Percentiles rank a stretch among this genome's conserved stretches.
Evolutionary conservation across 1,140 invertebrate genomes (phyloP).

Genomic region (Platorchestia sp.): DNA sequence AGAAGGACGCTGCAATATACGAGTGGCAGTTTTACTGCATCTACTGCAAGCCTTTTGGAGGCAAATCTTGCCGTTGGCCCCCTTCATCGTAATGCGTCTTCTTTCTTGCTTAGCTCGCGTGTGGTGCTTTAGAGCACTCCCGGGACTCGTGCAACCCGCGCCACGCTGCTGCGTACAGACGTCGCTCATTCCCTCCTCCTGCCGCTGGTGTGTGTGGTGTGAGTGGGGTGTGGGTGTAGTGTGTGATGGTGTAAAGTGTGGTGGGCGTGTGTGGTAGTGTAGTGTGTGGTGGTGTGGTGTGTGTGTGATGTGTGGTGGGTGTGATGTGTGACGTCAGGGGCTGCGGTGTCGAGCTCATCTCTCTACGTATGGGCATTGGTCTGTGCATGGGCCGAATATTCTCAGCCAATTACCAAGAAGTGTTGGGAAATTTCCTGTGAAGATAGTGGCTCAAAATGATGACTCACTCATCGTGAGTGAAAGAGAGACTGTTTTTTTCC

Average conservation of each 20-base stretch:
- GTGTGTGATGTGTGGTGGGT: no score
- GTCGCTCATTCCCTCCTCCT: not conserved
- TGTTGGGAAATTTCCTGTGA: not conserved
- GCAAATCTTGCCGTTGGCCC: constrained; percentile 27
- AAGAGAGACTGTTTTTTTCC: not conserved
- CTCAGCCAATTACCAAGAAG: not conserved
- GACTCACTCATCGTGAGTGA: not conserved
- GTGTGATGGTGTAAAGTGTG: no score
- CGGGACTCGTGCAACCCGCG: not conserved
- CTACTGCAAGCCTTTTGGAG: not conserved
- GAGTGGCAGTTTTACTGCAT: not conserved
- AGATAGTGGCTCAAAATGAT: not conserved
- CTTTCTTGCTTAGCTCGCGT: not conserved
- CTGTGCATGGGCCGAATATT: not conserved
- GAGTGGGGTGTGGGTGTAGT: no score
- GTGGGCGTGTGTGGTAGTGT: no score
- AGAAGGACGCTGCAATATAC: not conserved
- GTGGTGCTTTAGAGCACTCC: constrained; percentile 37
- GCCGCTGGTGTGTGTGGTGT: not conserved
- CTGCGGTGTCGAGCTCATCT: not conserved
- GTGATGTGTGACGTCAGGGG: not conserved
- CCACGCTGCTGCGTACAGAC: not conserved
- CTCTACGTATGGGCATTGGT: not conserved
- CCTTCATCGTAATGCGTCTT: constrained; percentile 40
- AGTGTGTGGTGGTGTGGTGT: no score